Conservation (phyloP, 2,797 vertebrate species). For the Eospalax fontanierii region DNA sequence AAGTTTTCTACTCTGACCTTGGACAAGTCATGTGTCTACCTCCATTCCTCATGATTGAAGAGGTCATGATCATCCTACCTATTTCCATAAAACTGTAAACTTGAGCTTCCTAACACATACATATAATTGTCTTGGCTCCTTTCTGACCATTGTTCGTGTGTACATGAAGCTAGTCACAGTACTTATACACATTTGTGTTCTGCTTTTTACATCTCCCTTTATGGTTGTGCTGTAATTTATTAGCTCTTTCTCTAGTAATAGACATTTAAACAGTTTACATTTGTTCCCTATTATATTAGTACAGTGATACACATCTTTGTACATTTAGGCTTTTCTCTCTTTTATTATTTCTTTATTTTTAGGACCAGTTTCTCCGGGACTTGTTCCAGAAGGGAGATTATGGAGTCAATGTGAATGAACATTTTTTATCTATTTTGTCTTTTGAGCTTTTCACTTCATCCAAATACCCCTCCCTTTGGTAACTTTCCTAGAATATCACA, state of each 20-base stretch:
- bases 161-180: background rate
- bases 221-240: slow-evolving; percentile 14
- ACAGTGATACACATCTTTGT: slow-evolving; percentile 39
- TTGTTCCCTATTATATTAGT: slow-evolving; percentile 51
- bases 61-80: background rate
- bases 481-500: slow-evolving; percentile 69
- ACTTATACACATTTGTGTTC: slow-evolving; percentile 1
- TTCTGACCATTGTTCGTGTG: slow-evolving; percentile 5
- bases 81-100: background rate
- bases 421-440: slow-evolving; percentile 64
- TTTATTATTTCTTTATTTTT: background rate
- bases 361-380: slow-evolving; percentile 51
- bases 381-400: slow-evolving; percentile 69
- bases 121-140: slow-evolving; percentile 27
- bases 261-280: slow-evolving; percentile 68
- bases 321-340: background rate
- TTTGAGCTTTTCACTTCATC: slow-evolving; percentile 67
- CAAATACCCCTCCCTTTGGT: slow-evolving; percentile 62
- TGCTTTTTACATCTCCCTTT: slow-evolving; percentile 48
- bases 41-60: background rate
- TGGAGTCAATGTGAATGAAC: slow-evolving; percentile 68
- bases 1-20: slow-evolving; percentile 17
- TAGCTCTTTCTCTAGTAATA: slow-evolving; percentile 9
- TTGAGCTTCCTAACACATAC: background rate
- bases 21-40: background rate